These are phyloP conservation scores for Drosophila tsacasi DNA, from an alignment of 1,140 invertebrate genomes.

Conservation along the genomic window DNA sequence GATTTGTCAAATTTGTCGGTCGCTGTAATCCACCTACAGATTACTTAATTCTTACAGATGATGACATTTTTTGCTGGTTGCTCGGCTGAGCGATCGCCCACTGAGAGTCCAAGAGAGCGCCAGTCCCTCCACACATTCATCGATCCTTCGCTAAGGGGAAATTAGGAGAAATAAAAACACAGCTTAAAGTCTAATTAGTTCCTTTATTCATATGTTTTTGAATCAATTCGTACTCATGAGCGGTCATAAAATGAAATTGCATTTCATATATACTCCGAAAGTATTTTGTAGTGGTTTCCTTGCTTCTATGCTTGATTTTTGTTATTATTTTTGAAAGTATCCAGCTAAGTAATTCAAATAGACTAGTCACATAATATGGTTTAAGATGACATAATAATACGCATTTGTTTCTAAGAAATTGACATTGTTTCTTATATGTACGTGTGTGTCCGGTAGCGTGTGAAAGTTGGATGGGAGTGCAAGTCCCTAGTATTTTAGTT, in stretches of 20 bases:
- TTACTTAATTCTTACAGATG: too few species aligned
- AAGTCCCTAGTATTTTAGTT: slow-evolving; percentile 22
- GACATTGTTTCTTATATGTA: slow-evolving; percentile 58
- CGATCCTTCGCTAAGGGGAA: neutral
- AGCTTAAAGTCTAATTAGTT: slow-evolving; percentile 63
- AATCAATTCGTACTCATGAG: slow-evolving; percentile 72
- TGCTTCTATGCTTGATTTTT: slow-evolving; percentile 19
- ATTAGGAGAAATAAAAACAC: neutral
- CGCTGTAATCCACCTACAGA: too few species aligned
- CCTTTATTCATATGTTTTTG: slow-evolving; percentile 75
- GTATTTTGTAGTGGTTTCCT: slow-evolving; percentile 44
- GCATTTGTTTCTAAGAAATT: slow-evolving; percentile 82
- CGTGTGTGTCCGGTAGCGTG: slow-evolving; percentile 26
- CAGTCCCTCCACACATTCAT: neutral
- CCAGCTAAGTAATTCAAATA: slow-evolving; percentile 73
- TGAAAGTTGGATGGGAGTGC: slow-evolving; percentile 13
- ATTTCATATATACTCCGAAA: slow-evolving; percentile 57
- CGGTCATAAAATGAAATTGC: slow-evolving; percentile 76
- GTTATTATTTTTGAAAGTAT: slow-evolving; percentile 56
- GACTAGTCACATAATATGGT: slow-evolving; percentile 83
- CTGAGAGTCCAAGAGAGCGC: too few species aligned
- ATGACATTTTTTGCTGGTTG: too few species aligned
- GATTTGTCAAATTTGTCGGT: too few species aligned
- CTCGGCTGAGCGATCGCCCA: too few species aligned
- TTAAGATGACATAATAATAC: slow-evolving; percentile 74